Conservation (phyloP, 2,888 invertebrate genomes). For the Andrena trimmerana region DNA sequence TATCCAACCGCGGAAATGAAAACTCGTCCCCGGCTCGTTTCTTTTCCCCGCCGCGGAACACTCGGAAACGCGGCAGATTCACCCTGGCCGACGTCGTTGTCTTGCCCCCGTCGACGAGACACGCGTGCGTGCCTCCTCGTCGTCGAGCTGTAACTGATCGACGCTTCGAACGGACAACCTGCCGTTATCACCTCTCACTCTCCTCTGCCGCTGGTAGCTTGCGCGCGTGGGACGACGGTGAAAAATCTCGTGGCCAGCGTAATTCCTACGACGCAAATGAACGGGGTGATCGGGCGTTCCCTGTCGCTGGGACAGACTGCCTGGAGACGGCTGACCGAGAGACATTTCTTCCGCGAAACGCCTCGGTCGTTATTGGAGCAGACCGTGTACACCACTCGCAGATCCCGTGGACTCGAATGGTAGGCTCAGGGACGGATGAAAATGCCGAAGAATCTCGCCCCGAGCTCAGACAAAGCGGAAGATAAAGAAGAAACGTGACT, state of each 20-base stretch:
- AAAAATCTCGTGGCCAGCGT: slow-evolving; percentile 62
- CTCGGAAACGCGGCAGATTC: neutral
- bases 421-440: neutral
- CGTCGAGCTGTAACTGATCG: slow-evolving; percentile 79
- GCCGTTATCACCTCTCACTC: slow-evolving; percentile 70
- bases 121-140: slow-evolving; percentile 67
- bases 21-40: neutral
- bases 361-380: neutral
- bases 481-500: neutral
- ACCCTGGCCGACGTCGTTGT: neutral
- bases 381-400: neutral
- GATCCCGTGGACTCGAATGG: neutral
- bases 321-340: slow-evolving; percentile 55
- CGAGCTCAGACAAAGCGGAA: neutral
- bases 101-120: neutral
- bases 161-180: slow-evolving; percentile 71
- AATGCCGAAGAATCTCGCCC: neutral
- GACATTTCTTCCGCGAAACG: slow-evolving; percentile 13
- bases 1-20: slow-evolving; percentile 26
- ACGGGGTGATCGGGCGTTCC: slow-evolving; percentile 46
- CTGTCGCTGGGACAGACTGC: slow-evolving; percentile 61
- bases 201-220: slow-evolving; percentile 30
- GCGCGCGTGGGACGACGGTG: slow-evolving; percentile 64
- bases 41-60: neutral
- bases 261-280: slow-evolving; percentile 53